These are phyloP conservation scores for Mugil cephalus DNA, from an alignment of 2,113 vertebrate species.

Conservation along the genomic window DNA sequence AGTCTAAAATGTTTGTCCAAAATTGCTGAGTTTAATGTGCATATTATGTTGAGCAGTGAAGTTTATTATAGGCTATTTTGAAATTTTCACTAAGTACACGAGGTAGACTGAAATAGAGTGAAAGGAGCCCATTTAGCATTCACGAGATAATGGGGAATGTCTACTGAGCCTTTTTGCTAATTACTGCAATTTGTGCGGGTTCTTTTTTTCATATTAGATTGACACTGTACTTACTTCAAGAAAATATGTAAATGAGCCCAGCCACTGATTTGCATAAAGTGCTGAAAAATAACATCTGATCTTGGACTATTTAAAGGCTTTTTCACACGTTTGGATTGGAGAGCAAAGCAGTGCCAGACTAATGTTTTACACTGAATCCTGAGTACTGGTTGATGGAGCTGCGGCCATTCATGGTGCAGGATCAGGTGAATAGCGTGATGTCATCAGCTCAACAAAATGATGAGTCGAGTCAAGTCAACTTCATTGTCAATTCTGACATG, in stretches of 20 bases:
- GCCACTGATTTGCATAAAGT: neutral
- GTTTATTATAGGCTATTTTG: neutral
- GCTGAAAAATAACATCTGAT: neutral
- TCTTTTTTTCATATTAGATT: neutral
- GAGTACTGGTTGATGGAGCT: neutral
- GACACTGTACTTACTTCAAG: neutral
- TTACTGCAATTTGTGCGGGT: neutral
- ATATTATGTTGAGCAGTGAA: neutral
- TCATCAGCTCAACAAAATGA: neutral
- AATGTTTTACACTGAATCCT: constrained; percentile 13
- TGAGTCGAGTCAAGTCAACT: too few species aligned
- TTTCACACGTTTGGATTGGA: neutral
- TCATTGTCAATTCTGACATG: too few species aligned
- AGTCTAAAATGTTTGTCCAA: too few species aligned
- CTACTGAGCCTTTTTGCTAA: neutral
- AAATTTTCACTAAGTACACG: neutral
- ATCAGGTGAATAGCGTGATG: neutral
- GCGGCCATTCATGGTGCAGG: neutral
- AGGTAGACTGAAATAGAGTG: neutral
- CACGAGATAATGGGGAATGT: neutral
- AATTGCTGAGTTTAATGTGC: too few species aligned
- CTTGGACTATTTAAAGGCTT: neutral
- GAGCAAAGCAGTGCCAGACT: constrained; percentile 1
- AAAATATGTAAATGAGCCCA: constrained; percentile 5
- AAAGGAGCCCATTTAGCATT: neutral